Evolutionary conservation across 2,113 vertebrate genomes (phyloP).

Genomic region (Arizona elegans): DNA sequence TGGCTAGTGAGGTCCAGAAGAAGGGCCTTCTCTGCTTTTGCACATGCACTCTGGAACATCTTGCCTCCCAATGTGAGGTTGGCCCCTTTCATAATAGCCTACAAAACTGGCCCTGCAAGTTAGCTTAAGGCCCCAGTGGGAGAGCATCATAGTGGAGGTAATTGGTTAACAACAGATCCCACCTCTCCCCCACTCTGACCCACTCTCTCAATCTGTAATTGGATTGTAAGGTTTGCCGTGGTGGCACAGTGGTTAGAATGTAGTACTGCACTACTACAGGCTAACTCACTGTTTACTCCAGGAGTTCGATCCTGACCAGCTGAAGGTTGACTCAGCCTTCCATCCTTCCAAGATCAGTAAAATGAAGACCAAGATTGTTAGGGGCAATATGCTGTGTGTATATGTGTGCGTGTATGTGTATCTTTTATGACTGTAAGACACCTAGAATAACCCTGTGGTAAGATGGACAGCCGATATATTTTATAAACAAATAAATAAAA

Average conservation of each 20-base stretch:
- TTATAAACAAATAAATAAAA: background rate
- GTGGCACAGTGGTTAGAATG: too few relatives aligned
- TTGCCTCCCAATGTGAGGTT: background rate
- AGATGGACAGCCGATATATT: background rate
- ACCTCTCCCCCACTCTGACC: background rate
- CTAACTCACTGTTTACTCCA: background rate
- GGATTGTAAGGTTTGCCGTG: too few relatives aligned
- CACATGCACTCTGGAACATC: background rate
- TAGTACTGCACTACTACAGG: background rate
- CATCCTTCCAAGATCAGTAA: background rate
- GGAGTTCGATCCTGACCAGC: background rate
- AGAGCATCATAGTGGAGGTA: background rate
- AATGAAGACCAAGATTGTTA: background rate
- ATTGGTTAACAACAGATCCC: background rate
- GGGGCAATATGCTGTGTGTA: background rate
- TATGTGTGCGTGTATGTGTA: background rate
- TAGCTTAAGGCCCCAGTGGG: background rate
- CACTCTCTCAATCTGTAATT: background rate
- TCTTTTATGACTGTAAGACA: background rate
- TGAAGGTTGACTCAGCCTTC: background rate
- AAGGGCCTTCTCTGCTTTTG: background rate
- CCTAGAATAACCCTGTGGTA: background rate
- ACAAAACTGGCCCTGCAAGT: background rate
- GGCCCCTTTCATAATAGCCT: background rate
- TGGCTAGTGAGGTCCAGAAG: background rate